Base-by-base conservation (phyloP, 2,888 invertebrate species). In the Graphium colonna region DNA sequence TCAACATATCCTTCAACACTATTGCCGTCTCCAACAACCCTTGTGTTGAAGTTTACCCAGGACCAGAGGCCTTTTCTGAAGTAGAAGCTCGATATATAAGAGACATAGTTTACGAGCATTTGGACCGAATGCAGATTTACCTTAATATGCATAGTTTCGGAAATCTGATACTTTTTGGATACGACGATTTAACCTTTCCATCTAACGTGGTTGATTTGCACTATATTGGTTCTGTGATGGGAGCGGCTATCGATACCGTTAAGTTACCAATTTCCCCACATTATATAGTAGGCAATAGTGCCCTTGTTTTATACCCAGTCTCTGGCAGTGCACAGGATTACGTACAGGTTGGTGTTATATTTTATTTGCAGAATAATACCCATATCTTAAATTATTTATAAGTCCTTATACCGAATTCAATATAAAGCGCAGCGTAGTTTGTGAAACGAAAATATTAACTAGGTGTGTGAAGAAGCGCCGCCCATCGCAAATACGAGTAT, bases 131-230 rank as follows among this genome's bases (percentile, higher is more conserved):
- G 0, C 66, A 72, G 46, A 9, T 76, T 0, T 75, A 67, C 51
- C 66, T 95, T 56, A 91, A 94, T 0, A 79, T 95, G 28, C 95
- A 95, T 73, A 92, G 94, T 5, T 93, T 92, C 62, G 94, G 94
- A 26, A 90, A 90, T 63, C 91, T 88, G 59, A 66, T 93, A 51
- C 71, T 93, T 2, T 92, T 92, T 63, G 93, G 93, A 1, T 92
- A 91, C 90, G 92, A 92, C 36, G 91, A 68, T 41, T 53, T 56
- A 1, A 60, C 60, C 1, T 28, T 64, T 10, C 60, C 69, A 0
- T 39, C 58, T 0, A 65, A 67, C 21, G 64, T 21, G 0, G 57
- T 62, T 0, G 61, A 62, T 3, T 36, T 76, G 2, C 71, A 75
- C 26, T 63, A 61, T 8, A 63, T 75, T 0, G 77, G 63, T 0